Base-by-base conservation (phyloP, 1,140 invertebrate species). In the Magallana gigas region DNA sequence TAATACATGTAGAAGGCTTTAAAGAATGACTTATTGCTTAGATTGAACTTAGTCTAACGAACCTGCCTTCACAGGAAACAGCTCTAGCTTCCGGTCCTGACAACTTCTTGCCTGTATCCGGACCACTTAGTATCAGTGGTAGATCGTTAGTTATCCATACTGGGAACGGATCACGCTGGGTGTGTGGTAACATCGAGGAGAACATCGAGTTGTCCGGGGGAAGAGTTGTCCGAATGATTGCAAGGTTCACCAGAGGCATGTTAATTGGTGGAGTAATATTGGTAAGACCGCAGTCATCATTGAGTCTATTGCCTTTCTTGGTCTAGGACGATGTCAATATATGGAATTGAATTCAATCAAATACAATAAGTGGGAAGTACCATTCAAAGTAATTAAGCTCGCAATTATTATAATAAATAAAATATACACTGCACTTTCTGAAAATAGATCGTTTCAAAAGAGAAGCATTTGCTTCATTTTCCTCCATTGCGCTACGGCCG, bases 261-360 rank as follows among this genome's bases (percentile, higher is more conserved):
- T 97, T 97, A 1, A 97, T 96, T 93, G 98, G 98, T n/a, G 98
- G 98, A 92, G 96, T 99, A 48, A 96, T 97, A 95, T 97, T 99
- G 97, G 97, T 97, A 92, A 93, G 94, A 48, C 36, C 3, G 36
- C 36, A 48, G 36, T 48, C 1, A 48, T 48, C 0, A 48, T 48
- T 48, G 36, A 2, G 36, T 48, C 36, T 48, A 48, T 48, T 48
- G 36, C 36, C 36, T 48, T 48, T 48, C 36, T 5, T 48, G 36
- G 36, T 48, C 36, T 48, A 48, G 36, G 36, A 2, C 5, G 36
- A 48, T 48, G 36, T 4, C 36, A 48, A 48, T 48, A 48, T 48
- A 48, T 48, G 2, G 1, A 1, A 23, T 23, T 23, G 23, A 23
- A 48, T 48, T 48, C 36, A 48, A 48, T 48, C 36, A 48, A 48